Conservation (phyloP, 2,888 invertebrate species). For the Thera obeliscata region DNA sequence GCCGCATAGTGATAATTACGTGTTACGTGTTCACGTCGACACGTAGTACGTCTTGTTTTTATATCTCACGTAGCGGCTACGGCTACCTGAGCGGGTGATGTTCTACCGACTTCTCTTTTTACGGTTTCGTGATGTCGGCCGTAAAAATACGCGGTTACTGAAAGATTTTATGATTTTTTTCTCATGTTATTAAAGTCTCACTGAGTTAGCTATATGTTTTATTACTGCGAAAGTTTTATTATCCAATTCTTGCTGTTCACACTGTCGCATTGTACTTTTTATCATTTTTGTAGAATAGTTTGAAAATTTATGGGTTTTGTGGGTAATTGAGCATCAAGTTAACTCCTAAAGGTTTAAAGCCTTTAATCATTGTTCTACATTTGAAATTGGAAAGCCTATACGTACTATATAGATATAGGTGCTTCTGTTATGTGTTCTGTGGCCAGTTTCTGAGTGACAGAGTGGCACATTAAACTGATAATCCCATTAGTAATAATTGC, state of each 20-base stretch:
- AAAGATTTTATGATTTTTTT: conserved; percentile 5
- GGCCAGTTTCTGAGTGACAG: conserved; percentile 4
- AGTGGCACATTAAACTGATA: conserved; percentile 21
- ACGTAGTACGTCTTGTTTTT: conserved; percentile 26
- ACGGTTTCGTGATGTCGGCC: conserved; percentile 13
- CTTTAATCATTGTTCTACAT: no score
- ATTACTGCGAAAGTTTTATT: no score
- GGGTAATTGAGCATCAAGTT: no score
- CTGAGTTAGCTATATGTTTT: not conserved
- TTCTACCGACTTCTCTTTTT: conserved; percentile 21
- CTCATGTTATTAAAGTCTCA: conserved; percentile 1
- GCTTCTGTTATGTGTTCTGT: not conserved
- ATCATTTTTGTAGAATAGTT: no score
- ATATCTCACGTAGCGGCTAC: conserved; percentile 22
- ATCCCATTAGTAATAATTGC: conserved; percentile 24
- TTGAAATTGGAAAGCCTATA: not conserved
- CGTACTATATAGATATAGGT: no score
- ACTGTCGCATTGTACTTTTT: no score
- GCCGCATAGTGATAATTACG: conserved; percentile 29
- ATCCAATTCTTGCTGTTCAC: no score
- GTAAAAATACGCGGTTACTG: conserved; percentile 5
- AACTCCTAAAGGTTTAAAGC: no score
- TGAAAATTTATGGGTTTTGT: no score
- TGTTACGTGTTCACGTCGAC: conserved; percentile 19
- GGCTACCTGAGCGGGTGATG: conserved; percentile 16